Evolutionary conservation across 35 echinoderm and acorn worm species (phyloP).

Genomic region (Heliocidaris tuberculata): DNA sequence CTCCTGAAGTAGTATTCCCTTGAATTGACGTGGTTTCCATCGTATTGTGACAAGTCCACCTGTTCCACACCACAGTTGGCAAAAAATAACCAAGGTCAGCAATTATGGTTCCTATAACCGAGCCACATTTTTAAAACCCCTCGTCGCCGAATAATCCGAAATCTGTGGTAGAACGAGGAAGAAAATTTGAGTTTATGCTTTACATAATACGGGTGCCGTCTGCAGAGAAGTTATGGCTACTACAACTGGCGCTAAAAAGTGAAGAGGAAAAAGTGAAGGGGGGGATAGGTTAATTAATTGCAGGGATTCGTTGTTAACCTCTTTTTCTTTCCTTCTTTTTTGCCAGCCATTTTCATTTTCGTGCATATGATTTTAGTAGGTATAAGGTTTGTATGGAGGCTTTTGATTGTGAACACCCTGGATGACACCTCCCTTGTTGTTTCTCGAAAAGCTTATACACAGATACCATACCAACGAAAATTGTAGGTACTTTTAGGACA

Average conservation of each 20-base stretch:
- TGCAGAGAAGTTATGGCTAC: background rate
- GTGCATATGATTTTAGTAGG: too few species aligned
- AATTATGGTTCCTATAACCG: background rate
- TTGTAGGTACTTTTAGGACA: background rate
- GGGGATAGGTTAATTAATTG: too few species aligned
- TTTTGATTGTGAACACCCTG: too few species aligned
- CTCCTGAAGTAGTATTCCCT: background rate
- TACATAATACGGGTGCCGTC: background rate
- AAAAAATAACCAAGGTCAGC: slow-evolving; percentile 17
- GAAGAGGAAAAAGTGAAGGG: background rate
- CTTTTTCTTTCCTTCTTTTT: background rate
- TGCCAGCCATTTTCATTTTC: background rate
- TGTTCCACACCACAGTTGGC: background rate
- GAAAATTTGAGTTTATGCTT: background rate
- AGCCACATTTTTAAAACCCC: background rate
- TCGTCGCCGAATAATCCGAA: background rate
- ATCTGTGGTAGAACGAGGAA: background rate
- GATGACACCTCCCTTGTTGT: too few species aligned
- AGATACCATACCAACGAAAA: too few species aligned
- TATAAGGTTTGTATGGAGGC: too few species aligned
- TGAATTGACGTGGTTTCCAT: background rate
- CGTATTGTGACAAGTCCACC: background rate
- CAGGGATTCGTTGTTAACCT: background rate
- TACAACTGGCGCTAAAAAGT: background rate
- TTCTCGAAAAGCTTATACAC: too few species aligned